A percentile compares a stretch with the other conserved stretches of the same genome.
phyloP scores from a whole-genome alignment of 23 tunicate genomes.

The Ciona savignyi region DNA sequence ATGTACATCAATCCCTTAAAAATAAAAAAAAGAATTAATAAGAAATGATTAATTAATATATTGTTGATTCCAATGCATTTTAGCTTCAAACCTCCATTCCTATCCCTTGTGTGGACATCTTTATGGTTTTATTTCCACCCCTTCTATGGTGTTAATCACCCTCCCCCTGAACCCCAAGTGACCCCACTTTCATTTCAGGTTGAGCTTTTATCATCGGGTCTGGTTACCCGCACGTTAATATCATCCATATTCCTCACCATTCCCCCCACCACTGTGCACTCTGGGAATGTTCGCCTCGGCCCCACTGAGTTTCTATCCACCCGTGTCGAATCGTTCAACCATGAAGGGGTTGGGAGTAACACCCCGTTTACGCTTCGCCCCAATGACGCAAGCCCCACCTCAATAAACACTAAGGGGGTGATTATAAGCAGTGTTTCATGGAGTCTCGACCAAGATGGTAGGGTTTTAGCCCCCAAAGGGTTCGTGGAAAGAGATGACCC shows the following conservation, averaged over 20 bases:
- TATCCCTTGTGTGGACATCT: too few relatives aligned
- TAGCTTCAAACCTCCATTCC: too few relatives aligned
- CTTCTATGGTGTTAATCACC: too few relatives aligned
- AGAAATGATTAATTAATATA: too few relatives aligned
- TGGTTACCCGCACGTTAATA: slow-evolving; percentile 34
- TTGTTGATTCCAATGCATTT: too few relatives aligned
- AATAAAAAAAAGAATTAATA: too few relatives aligned
- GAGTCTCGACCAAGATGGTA: slow-evolving; percentile 66
- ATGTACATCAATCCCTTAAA: too few relatives aligned
- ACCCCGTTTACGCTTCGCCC: slow-evolving; percentile 48
- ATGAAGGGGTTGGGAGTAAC: slow-evolving; percentile 87
- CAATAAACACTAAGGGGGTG: slow-evolving; percentile 53
- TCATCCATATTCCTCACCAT: slow-evolving; percentile 30
- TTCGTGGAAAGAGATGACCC: slow-evolving; percentile 10
- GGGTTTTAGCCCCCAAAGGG: slow-evolving; percentile 71
- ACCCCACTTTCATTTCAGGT: slow-evolving; percentile 43
- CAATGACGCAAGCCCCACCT: slow-evolving; percentile 28
- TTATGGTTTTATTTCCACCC: too few relatives aligned
- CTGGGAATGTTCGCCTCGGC: slow-evolving; percentile 59
- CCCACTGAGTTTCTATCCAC: slow-evolving; percentile 30
- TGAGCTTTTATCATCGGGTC: slow-evolving; percentile 42
- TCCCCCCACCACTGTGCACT: slow-evolving; percentile 62
- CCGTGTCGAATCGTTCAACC: slow-evolving; percentile 24
- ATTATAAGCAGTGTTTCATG: slow-evolving; percentile 67
- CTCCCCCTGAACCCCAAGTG: too few relatives aligned